Conservation (phyloP, 1,140 invertebrate species). For the Caenorhabditis remanei region DNA sequence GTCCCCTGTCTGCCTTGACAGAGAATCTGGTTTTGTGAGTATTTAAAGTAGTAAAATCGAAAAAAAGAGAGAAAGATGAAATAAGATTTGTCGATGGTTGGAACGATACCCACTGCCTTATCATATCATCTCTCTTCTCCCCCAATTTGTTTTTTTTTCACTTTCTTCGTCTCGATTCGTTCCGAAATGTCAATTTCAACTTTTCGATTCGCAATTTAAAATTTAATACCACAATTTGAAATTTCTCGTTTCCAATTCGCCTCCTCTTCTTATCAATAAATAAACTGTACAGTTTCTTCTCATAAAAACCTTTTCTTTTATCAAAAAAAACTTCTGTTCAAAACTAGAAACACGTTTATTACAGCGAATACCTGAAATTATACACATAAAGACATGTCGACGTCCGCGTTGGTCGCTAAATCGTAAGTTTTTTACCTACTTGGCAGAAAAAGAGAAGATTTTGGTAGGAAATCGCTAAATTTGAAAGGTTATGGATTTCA, state of each 20-base stretch:
- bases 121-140: background rate
- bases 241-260: background rate
- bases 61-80: background rate
- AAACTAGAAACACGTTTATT: background rate
- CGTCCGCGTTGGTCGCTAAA: constrained; percentile 43
- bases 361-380: background rate
- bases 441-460: background rate
- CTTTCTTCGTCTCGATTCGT: background rate
- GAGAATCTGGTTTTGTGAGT: background rate
- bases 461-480: too few relatives aligned
- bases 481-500: too few relatives aligned
- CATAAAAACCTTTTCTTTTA: background rate
- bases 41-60: background rate
- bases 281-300: background rate
- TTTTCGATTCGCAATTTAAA: background rate
- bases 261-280: background rate
- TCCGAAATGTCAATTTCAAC: background rate
- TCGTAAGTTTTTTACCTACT: constrained; percentile 2
- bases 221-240: too few relatives aligned
- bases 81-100: background rate
- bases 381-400: constrained; percentile 20
- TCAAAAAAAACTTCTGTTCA: background rate
- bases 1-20: background rate
- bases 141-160: background rate
- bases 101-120: constrained; percentile 1